Base-by-base conservation (phyloP, 2,113 vertebrate species). In the Burhinus oedicnemus region DNA sequence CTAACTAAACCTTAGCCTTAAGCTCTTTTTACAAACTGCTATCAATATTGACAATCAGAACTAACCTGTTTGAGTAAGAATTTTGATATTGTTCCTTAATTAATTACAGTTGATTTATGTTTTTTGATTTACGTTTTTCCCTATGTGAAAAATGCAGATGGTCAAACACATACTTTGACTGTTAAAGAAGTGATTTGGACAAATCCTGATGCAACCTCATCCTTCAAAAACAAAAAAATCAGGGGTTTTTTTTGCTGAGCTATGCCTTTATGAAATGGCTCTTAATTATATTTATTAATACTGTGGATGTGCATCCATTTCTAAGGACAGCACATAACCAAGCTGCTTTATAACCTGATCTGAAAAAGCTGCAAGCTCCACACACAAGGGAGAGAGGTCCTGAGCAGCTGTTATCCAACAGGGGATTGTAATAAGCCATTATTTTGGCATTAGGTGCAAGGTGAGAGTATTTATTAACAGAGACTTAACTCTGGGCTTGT, bases 141-240 rank as follows among this genome's bases (percentile, higher is more conserved):
- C 30, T 55, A 55, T 49, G 69, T 82, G 47, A 87, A 84, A 80
- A 89, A 87, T 49, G 54, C 61, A 83, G 61, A 89, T 68, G 71
- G 66, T 60, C 51, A 96, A 91, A 94, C 60, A 82, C 38, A 87
- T 34, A 95, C 94, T 94, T 95, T 87, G 89, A 94, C 96, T 96
- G 90, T 65, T 95, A 95, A 79, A 95, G 45, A 96, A 91, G 86
- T 72, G 60, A 68, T 95, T 88, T 97, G 82, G 71, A 77, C 40
- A 72, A 95, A 55, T 70, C 22, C 23, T 68, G 62, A 57, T 79
- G 70, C 58, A 89, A 82, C 4, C 30, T 57, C 36, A 64, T 68
- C 38, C 68, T 47, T 40, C 32, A 47, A 40, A 42, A 47, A 42
- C 42, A 62, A 8, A 76, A 64, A 87, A 91, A 58, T 2, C 30